Conservation (phyloP, 2,113 vertebrate species). For the Progne subis region DNA sequence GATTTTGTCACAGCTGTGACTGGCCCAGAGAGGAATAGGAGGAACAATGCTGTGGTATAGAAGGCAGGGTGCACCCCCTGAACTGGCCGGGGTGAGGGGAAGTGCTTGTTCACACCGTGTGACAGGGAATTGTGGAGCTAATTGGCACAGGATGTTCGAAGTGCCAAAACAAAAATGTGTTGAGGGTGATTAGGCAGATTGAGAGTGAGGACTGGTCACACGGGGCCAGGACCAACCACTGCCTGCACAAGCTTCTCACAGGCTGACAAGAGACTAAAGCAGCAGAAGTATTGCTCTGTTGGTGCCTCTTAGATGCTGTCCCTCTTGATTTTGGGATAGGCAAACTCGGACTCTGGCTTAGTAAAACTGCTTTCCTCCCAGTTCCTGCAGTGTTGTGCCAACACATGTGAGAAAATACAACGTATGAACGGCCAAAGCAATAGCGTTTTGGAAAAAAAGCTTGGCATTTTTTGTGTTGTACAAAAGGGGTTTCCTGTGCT, state of each 20-base stretch:
- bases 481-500: conserved; percentile 12
- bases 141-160: neutral
- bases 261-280: neutral
- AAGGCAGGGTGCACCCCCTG: neutral
- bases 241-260: neutral
- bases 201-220: neutral
- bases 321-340: neutral
- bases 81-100: neutral
- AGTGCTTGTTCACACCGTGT: neutral
- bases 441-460: rapidly evolving
- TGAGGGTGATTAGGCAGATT: neutral
- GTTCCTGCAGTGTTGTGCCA: neutral
- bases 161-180: neutral
- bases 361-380: neutral
- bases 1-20: neutral
- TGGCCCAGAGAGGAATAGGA: neutral
- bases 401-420: neutral
- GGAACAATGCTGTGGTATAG: neutral
- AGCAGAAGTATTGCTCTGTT: neutral
- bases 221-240: neutral
- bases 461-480: neutral
- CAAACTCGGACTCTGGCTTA: neutral
- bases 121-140: neutral
- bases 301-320: neutral
- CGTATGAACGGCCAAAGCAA: neutral